Evolutionary conservation across 2,888 invertebrate genomes (phyloP).

Genomic region (Acleris emargana): DNA sequence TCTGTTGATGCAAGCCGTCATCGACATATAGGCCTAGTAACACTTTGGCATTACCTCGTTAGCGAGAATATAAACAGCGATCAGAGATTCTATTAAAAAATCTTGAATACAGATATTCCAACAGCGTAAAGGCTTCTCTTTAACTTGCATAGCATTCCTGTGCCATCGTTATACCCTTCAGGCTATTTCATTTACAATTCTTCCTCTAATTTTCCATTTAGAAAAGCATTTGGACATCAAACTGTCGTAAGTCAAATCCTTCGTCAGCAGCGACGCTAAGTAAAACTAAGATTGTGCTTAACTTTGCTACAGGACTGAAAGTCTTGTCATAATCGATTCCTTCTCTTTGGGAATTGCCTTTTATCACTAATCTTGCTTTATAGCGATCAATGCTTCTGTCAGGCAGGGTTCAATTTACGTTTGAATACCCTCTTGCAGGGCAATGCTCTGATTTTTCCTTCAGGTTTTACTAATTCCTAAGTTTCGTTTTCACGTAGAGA

Average conservation of each 20-base stretch:
- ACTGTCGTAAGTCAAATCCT: conserved; percentile 25
- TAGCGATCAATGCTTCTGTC: conserved; percentile 39
- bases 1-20: conserved; percentile 28
- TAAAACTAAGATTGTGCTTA: conserved; percentile 30
- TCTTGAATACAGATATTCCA: conserved; percentile 32
- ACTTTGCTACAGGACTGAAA: conserved; percentile 36
- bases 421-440: conserved; percentile 39
- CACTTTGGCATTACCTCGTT: conserved; percentile 12
- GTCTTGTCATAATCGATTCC: conserved; percentile 36
- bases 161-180: conserved; percentile 25
- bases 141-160: conserved; percentile 25
- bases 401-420: conserved; percentile 39
- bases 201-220: conserved; percentile 23
- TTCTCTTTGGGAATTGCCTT: conserved; percentile 34
- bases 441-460: conserved; percentile 40
- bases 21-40: conserved; percentile 36
- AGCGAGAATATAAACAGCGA: too few species aligned
- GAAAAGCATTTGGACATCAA: conserved; percentile 34
- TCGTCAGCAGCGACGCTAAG: conserved; percentile 33
- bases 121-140: conserved; percentile 37
- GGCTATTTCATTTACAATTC: conserved; percentile 34
- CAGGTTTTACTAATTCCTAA: conserved; percentile 40
- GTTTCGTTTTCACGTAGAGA: conserved; percentile 37
- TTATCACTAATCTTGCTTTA: conserved; percentile 41
- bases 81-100: conserved; percentile 15